Conservation (phyloP, 2,113 vertebrate species). For the Cebus imitator region DNA sequence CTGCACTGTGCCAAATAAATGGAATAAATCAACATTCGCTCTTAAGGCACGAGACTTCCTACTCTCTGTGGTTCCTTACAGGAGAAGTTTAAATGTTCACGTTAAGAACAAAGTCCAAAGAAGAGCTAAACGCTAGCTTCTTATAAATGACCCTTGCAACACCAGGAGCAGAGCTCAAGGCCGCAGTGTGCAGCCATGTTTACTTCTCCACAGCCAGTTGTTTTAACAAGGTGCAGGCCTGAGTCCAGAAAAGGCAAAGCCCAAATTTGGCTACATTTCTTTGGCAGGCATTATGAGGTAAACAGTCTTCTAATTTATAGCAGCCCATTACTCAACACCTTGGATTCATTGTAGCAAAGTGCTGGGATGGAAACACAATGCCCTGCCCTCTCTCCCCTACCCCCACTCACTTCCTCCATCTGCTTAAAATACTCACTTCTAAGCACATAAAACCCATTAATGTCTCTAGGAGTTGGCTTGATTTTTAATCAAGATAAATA, state of each 20-base stretch:
- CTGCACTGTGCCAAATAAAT: neutral
- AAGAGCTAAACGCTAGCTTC: neutral
- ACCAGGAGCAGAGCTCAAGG: neutral
- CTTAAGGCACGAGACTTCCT: neutral
- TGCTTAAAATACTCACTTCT: constrained; percentile 78
- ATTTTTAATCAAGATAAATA: constrained; percentile 81
- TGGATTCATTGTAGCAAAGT: constrained; percentile 55
- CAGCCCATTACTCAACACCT: constrained; percentile 68
- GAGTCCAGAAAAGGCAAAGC: neutral
- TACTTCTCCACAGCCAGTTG: neutral
- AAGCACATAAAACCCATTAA: constrained; percentile 70
- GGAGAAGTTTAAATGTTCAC: neutral
- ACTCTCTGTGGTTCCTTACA: neutral
- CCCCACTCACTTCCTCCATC: constrained; percentile 73
- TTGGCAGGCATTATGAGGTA: constrained; percentile 50
- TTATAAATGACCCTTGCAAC: neutral
- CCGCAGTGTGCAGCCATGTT: neutral
- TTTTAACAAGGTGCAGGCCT: constrained; percentile 35
- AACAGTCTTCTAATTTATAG: constrained; percentile 76
- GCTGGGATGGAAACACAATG: constrained; percentile 57
- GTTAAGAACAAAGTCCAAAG: neutral
- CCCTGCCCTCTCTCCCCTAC: constrained; percentile 18
- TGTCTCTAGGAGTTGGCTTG: constrained; percentile 70
- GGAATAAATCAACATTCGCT: neutral
- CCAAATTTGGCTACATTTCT: constrained; percentile 23